phyloP scores from a whole-genome alignment of 1,140 invertebrate genomes.

The Andrena cerasifolii region DNA sequence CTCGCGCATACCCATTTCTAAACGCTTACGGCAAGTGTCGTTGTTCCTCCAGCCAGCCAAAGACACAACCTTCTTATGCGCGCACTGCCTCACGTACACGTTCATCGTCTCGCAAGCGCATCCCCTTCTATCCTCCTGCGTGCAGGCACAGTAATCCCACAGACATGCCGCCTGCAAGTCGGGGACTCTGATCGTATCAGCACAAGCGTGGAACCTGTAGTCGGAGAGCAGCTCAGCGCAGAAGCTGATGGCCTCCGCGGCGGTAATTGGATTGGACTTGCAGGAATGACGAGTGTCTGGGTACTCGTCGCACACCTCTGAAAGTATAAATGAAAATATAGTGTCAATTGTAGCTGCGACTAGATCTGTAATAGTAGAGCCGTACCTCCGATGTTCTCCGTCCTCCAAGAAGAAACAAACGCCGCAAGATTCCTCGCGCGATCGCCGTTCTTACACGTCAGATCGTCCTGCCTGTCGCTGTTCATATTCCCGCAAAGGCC shows the following conservation, averaged over 20 bases:
- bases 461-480: conserved; percentile 87
- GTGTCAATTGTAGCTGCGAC: too few species aligned
- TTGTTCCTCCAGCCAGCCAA: conserved; percentile 88
- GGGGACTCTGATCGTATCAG: conserved; percentile 83
- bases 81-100: conserved; percentile 90
- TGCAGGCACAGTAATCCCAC: conserved; percentile 90
- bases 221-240: conserved; percentile 86
- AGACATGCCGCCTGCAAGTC: conserved; percentile 86
- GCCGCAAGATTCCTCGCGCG: conserved; percentile 79
- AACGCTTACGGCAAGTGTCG: conserved; percentile 89
- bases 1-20: neutral
- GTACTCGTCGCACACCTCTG: conserved; percentile 85
- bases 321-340: conserved; percentile 66
- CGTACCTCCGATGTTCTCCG: conserved; percentile 85
- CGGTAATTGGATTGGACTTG: conserved; percentile 67
- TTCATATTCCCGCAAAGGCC: conserved; percentile 92
- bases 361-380: neutral
- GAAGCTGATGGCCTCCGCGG: conserved; percentile 83
- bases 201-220: conserved; percentile 85
- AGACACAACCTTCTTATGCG: conserved; percentile 84
- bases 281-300: conserved; percentile 83
- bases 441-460: conserved; percentile 84
- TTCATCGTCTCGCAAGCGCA: conserved; percentile 90
- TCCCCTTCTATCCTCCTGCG: conserved; percentile 81
- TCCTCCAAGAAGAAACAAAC: conserved; percentile 87